A percentile compares a stretch with the other conserved stretches of the same genome.
These are phyloP conservation scores for Puntigrus tetrazona DNA, from an alignment of 2,113 vertebrate genomes.

Conservation along the genomic window DNA sequence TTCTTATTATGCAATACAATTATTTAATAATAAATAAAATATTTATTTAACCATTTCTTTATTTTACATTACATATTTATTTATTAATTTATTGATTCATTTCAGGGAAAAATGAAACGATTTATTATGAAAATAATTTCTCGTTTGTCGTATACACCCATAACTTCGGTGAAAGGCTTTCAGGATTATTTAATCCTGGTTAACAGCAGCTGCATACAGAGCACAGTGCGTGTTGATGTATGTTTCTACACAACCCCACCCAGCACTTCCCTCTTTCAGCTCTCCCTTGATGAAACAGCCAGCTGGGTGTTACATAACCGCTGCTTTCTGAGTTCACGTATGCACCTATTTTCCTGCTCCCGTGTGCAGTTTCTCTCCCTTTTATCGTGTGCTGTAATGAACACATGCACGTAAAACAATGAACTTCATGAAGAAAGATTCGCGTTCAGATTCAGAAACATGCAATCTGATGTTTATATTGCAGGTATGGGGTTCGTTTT, in stretches of 20 bases:
- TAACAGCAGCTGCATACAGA: neutral
- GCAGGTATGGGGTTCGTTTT: neutral
- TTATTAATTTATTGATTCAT: neutral
- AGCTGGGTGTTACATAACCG: conserved; percentile 37
- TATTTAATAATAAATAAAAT: no score
- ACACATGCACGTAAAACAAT: neutral
- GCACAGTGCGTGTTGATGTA: conserved; percentile 15
- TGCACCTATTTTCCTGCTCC: neutral
- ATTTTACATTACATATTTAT: neutral
- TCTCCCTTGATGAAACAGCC: conserved; percentile 26
- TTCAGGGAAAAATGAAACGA: no score
- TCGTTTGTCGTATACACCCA: neutral
- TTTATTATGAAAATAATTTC: neutral
- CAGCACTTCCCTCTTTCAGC: neutral
- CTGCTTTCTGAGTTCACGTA: neutral
- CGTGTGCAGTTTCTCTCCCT: neutral
- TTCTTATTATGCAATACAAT: no score
- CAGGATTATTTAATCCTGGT: no score
- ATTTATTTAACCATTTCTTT: no score
- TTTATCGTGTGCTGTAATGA: neutral
- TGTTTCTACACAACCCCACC: conserved; percentile 15
- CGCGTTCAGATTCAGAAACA: neutral
- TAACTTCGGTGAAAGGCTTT: neutral
- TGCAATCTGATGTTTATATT: neutral
- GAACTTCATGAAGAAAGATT: neutral